A percentile compares a stretch with the other conserved stretches of the same genome.
phyloP scores from a whole-genome alignment of 1,140 invertebrate genomes.

The Apis mellifera region DNA sequence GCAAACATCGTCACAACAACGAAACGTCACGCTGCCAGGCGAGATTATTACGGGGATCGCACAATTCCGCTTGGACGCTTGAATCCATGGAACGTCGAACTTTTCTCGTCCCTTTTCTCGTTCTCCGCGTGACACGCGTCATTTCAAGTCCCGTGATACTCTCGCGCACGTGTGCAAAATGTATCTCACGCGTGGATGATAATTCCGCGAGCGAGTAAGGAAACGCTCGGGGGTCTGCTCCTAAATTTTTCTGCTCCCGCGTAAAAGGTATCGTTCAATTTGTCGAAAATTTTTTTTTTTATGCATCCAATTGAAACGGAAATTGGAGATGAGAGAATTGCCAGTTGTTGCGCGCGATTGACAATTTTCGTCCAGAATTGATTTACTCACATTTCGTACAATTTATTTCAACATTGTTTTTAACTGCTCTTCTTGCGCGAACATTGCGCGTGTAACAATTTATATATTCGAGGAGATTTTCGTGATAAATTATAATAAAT shows the following conservation, averaged over 20 bases:
- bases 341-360: no score
- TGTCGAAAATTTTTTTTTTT: background rate
- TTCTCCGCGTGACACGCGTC: background rate
- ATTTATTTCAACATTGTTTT: background rate
- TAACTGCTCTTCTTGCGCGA: no score
- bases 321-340: background rate
- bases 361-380: no score
- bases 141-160: background rate
- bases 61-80: conserved; percentile 38
- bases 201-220: background rate
- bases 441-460: no score
- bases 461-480: no score
- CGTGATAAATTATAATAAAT: no score
- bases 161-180: background rate
- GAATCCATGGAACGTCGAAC: conserved; percentile 36
- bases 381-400: background rate
- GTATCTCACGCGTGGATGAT: background rate
- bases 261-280: background rate
- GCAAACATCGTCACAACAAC: conserved; percentile 22
- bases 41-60: conserved; percentile 45
- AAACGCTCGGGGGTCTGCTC: background rate
- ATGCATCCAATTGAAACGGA: background rate
- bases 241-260: background rate
- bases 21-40: conserved; percentile 29
- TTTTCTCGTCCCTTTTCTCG: conserved; percentile 9